Base-by-base conservation (phyloP, 2,797 vertebrate genomes). In the Periophthalmus magnuspinnatus region DNA sequence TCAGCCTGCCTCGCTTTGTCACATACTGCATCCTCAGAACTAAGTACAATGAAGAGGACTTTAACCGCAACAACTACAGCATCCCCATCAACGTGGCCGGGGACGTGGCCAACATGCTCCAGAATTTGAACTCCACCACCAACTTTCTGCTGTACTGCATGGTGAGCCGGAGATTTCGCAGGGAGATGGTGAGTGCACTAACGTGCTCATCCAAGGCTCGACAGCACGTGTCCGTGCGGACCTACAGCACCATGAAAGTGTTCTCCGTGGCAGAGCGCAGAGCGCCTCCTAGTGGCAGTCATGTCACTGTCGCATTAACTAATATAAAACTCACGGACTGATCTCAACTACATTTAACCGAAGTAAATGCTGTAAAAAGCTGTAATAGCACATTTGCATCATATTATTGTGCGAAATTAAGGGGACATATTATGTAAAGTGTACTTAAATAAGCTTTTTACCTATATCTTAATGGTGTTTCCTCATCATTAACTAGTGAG, bases 141-240 rank as follows among this genome's bases (percentile, higher is more conserved):
- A 95, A 95, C 85, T 93, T 94, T 81, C 78, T 95, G 67, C 90
- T 95, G n/a, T 95, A 95, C 87, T 94, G 93, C 68, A 60, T 93
- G 81, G 92, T 91, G 48, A 94, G 94, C 77, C 83, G 69, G 1
- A 67, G 89, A 38, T 95, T 95, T 77, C 84, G 93, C 0, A 81
- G 41, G 33, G 93, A 95, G 78, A 80, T 93, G 55, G 10, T 86
- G 10, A 68, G 48, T 13, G 63, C 87, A 21, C 50, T 90, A 36
- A 74, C 80, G 0, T 92, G 91, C 71, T 82, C 76, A 9, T 13
- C 21, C 0, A 81, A 38, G 47, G 73, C 69, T 0, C 54, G 38
- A 1, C 83, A 88, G 28, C 61, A 83, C 34, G 72, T 85, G 28
- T 91, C 91, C 3, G 6, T 86, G 32, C 62, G 90, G 72, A 85